Conservation (phyloP, 2,797 vertebrate species). For the Onychomys arenicola region DNA sequence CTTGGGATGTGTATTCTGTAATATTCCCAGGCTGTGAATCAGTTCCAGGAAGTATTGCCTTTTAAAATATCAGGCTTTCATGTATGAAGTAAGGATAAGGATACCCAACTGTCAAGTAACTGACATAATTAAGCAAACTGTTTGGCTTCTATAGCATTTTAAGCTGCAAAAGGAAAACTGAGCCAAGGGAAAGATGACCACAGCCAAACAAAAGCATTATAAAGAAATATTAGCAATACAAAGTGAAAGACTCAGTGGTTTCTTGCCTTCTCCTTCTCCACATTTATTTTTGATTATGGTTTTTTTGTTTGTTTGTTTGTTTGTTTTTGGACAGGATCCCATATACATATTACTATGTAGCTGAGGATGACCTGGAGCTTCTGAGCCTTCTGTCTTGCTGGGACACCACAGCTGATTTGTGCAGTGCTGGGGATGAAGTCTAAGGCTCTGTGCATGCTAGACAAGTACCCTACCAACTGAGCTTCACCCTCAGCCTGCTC, state of each 20-base stretch:
- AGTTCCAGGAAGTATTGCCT: background rate
- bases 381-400: background rate
- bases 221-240: background rate
- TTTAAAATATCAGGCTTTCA: background rate
- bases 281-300: background rate
- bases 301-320: background rate
- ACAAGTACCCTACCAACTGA: background rate
- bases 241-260: background rate
- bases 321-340: background rate
- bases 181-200: background rate
- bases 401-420: background rate
- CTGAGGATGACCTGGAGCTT: background rate
- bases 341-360: background rate
- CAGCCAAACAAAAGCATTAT: slow-evolving; percentile 6
- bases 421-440: background rate
- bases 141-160: background rate
- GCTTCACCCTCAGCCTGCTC: background rate
- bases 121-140: background rate
- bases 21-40: background rate
- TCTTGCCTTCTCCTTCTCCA: too few species aligned
- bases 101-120: background rate
- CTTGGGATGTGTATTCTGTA: background rate
- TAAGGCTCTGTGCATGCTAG: background rate
- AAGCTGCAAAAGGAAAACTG: background rate
- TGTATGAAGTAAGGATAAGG: background rate